Base-by-base conservation (phyloP, 2,888 invertebrate genomes). In the Drosophila infuscata region DNA sequence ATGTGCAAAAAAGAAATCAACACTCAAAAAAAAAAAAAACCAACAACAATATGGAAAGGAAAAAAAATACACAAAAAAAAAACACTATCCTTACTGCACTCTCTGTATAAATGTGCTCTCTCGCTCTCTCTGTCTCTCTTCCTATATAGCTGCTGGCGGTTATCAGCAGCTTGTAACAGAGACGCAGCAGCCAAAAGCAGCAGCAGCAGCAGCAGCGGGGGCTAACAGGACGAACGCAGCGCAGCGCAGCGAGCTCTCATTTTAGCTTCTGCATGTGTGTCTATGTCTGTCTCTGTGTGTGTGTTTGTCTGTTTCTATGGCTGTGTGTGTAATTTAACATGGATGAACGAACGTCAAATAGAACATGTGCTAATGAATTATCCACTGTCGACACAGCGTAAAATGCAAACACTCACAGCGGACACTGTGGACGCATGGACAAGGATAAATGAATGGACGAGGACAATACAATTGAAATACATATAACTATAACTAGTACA, bases 301-400 rank as follows among this genome's bases (percentile, higher is more conserved):
- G 41, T 38, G 25, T 48, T 12, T 63, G 30, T 60, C 32, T 57
- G 29, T 70, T 35, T 62, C 15, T 52, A 41, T 70, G 36, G 58
- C 56, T 63, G 68, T 60, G 70, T 70, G 74, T 70, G 68, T 62
- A 62, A 64, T 78, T 69, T 62, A 77, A 54, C 79, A 84, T 85
- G 88, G 85, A 84, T 85, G 85, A 85, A 85, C 85, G 81, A 85
- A 85, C 85, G 85, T 88, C 85, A 85, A 85, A 85, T 88, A 85
- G 85, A 85, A 85, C 85, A 85, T 85, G 85, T 85, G 85, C 85
- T 88, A 85, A 83, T 83, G 83, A 83, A 83, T 85, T 85, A 83
- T 83, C 83, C 85, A 88, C 88, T 79, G 85, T 85, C 85, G 84
- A 82, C 82, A 82, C 38, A 81, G 79, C 83, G 81, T 82, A 75